Conservation (phyloP, 2,888 invertebrate genomes). For the Melieria omissa region DNA sequence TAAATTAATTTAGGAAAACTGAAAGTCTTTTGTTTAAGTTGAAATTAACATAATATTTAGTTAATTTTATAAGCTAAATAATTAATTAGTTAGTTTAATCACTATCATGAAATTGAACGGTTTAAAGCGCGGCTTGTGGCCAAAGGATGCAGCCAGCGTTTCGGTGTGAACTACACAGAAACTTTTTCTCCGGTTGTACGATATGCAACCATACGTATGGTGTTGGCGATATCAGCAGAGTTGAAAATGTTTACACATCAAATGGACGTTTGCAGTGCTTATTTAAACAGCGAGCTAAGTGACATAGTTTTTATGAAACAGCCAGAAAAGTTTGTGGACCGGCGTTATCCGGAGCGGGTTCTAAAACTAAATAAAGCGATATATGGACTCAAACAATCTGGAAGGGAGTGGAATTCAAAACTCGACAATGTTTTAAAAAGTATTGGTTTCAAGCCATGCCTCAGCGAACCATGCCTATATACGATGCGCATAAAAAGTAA, state of each 20-base stretch:
- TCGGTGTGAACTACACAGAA: conserved; percentile 37
- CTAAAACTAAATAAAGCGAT: conserved; percentile 45
- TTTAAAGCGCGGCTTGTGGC: conserved; percentile 42
- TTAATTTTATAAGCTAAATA: too few relatives aligned
- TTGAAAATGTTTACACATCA: conserved; percentile 40
- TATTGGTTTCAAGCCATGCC: conserved; percentile 39
- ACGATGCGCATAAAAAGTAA: conserved; percentile 21
- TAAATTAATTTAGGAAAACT: too few relatives aligned
- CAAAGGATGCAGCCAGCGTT: conserved; percentile 42
- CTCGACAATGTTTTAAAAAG: conserved; percentile 35
- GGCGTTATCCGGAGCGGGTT: conserved; percentile 40
- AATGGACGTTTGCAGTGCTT: conserved; percentile 40
- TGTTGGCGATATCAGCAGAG: conserved; percentile 43
- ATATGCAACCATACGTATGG: conserved; percentile 40
- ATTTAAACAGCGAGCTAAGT: conserved; percentile 39
- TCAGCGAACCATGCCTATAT: conserved; percentile 43
- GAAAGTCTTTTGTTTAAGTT: too few relatives aligned
- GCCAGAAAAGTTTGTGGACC: conserved; percentile 39
- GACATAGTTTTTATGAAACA: conserved; percentile 45
- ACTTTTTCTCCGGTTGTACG: conserved; percentile 32
- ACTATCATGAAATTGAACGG: conserved; percentile 28
- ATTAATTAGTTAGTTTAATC: too few relatives aligned
- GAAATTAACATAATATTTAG: too few relatives aligned
- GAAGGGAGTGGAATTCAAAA: conserved; percentile 46
- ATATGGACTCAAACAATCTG: conserved; percentile 48